phyloP scores from a whole-genome alignment of 2,113 vertebrate species.

The Castor canadensis region DNA sequence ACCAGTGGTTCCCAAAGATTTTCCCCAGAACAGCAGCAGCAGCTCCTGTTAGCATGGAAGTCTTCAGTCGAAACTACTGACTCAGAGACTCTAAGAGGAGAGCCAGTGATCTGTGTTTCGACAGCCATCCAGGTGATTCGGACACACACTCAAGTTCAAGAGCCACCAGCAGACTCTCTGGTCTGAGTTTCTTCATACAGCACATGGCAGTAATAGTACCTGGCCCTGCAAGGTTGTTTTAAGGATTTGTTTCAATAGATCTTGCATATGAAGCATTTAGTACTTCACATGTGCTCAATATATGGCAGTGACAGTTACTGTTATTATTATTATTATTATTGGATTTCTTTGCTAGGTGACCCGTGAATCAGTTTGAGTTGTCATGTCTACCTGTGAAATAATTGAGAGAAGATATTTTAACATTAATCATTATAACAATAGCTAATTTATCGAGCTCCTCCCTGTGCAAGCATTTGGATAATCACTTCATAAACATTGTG shows the following conservation, averaged over 20 bases:
- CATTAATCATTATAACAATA: slow-evolving; percentile 23
- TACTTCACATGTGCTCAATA: not conserved
- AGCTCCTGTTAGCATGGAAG: not conserved
- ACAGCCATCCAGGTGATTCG: not conserved
- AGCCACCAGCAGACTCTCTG: not conserved
- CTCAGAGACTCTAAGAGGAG: not conserved
- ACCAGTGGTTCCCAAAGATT: not conserved
- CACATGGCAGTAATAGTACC: not conserved
- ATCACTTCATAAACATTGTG: not conserved
- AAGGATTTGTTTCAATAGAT: not conserved
- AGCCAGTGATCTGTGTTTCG: not conserved
- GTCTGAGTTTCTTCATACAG: not conserved
- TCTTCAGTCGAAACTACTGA: not conserved
- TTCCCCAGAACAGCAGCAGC: no score
- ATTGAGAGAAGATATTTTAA: slow-evolving; percentile 2
- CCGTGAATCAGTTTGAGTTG: not conserved
- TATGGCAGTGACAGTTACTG: not conserved
- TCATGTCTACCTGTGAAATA: slow-evolving; percentile 7
- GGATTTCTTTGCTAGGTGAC: slow-evolving; percentile 47
- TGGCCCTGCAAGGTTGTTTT: no score
- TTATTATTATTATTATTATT: not conserved
- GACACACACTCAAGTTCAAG: not conserved
- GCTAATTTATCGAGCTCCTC: slow-evolving; percentile 26
- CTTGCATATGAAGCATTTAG: not conserved
- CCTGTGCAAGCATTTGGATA: not conserved